A percentile compares a stretch with the other conserved stretches of the same genome.
phyloP scores from a whole-genome alignment of 1,140 invertebrate genomes.

The Bombus superbus region DNA sequence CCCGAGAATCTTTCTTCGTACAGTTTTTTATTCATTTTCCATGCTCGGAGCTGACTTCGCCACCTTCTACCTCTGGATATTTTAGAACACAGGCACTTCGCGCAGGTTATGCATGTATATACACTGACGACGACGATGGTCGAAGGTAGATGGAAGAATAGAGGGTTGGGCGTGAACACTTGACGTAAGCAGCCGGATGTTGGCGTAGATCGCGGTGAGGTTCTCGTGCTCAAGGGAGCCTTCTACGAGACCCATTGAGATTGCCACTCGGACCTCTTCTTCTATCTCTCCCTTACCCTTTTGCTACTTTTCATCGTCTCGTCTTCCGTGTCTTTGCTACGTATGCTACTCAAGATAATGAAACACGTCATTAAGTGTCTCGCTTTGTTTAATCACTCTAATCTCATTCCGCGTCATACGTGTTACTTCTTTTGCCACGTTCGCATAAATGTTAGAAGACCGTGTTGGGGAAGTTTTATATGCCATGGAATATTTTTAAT shows the following conservation, averaged over 20 bases:
- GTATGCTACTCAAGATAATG: slow-evolving; percentile 41
- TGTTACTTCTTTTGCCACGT: neutral
- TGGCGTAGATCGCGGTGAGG: slow-evolving; percentile 66
- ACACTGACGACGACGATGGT: slow-evolving; percentile 4
- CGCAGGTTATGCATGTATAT: slow-evolving; percentile 47
- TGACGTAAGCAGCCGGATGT: slow-evolving; percentile 65
- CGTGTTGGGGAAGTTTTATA: too few relatives aligned
- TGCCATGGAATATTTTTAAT: neutral
- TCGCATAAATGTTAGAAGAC: neutral
- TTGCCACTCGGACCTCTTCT: slow-evolving; percentile 55
- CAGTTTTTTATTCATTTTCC: slow-evolving; percentile 18
- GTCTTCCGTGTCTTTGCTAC: neutral
- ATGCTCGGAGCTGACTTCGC: slow-evolving; percentile 1
- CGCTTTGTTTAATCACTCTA: slow-evolving; percentile 49
- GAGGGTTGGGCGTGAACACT: slow-evolving; percentile 58
- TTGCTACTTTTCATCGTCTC: neutral
- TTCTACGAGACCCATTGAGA: slow-evolving; percentile 61
- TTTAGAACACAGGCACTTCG: slow-evolving; percentile 34
- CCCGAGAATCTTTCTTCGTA: slow-evolving; percentile 29
- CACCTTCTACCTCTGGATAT: slow-evolving; percentile 12
- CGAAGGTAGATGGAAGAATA: slow-evolving; percentile 58
- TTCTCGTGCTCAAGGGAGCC: slow-evolving; percentile 59
- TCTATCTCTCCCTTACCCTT: neutral
- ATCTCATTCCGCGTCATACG: neutral
- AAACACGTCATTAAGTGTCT: slow-evolving; percentile 34